phyloP scores from a whole-genome alignment of 1,140 invertebrate genomes.

The Antheraea mylitta region DNA sequence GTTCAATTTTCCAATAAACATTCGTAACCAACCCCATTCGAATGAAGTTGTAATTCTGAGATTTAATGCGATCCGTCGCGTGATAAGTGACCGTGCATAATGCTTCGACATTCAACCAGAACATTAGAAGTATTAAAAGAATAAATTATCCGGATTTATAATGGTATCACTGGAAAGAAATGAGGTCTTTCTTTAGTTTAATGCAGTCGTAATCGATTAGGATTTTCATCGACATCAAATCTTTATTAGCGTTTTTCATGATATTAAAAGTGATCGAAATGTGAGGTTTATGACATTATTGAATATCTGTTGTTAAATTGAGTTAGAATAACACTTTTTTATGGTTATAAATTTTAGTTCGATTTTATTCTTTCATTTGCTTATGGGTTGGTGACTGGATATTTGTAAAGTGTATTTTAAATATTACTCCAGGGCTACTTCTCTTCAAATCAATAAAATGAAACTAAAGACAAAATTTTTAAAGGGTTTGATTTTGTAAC shows the following conservation, averaged over 20 bases:
- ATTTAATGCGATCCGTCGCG: conserved; percentile 14
- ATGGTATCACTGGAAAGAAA: background rate
- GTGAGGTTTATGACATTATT: background rate
- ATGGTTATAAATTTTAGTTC: too few relatives aligned
- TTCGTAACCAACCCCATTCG: background rate
- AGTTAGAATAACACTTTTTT: background rate
- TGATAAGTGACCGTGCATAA: conserved; percentile 14
- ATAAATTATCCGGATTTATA: conserved; percentile 19
- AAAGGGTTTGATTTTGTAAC: too few relatives aligned
- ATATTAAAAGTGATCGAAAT: background rate
- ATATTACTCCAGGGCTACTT: too few relatives aligned
- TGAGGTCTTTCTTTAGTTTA: background rate
- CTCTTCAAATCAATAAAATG: too few relatives aligned
- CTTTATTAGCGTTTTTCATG: background rate
- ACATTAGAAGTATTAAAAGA: conserved; percentile 19
- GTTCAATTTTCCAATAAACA: background rate
- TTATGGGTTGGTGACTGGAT: too few relatives aligned
- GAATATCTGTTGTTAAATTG: background rate
- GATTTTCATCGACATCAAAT: background rate
- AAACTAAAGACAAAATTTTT: too few relatives aligned
- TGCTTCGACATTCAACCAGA: background rate
- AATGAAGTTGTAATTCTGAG: background rate
- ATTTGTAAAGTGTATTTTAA: too few relatives aligned
- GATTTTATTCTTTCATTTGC: too few relatives aligned
- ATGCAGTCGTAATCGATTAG: background rate